Base-by-base conservation (phyloP, 2,797 vertebrate species). In the Manis crassicaudata region DNA sequence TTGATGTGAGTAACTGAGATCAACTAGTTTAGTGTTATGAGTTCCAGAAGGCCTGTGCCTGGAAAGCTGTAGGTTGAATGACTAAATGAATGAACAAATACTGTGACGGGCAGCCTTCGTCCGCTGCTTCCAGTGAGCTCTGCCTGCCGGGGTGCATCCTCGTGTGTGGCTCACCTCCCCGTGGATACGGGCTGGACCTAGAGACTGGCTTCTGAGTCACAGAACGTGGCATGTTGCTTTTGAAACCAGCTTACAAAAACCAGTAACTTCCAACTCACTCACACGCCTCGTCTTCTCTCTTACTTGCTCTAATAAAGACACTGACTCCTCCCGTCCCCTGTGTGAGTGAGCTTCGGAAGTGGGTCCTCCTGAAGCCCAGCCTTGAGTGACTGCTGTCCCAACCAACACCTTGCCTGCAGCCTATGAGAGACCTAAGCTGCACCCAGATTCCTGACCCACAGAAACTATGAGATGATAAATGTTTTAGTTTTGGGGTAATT, bases 1-100 rank as follows among this genome's bases (percentile, higher is more conserved):
- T n/a, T 67, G 56, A 90, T 90, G 56, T 88, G 52, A 92, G 43
- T 72, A 79, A 27, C 75, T 46, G 23, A 96, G 63, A 88, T 88
- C 68, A 96, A 85, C 20, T 46, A 95, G 40, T 60, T 92, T 60
- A 80, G n/a, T 0, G 1, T 27, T 76, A 29, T 6, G 32, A 77
- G 17, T 32, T 94, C 72, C 60, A 75, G 77, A 77, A 68, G 23
- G 37, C 32, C 85, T 87, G 6, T 80, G 27, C 14, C n/a, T 37
- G 5, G n/a, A 81, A 77, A 92, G 29, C 37, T 94, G 79, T 54
- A 50, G 20, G 9, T 12, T 27, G 23, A 58, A 52, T 29, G 43
- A 92, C 16, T 58, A 11, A 72, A 12, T 50, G 13, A 70, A 87
- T 68, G 68, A 46, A 27, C 20, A 65, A 63, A 60, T 52, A 43